Percentiles rank a stretch among this genome's conserved stretches.
phyloP scores from a whole-genome alignment of 2,797 vertebrate genomes.

The Pristis pectinata region DNA sequence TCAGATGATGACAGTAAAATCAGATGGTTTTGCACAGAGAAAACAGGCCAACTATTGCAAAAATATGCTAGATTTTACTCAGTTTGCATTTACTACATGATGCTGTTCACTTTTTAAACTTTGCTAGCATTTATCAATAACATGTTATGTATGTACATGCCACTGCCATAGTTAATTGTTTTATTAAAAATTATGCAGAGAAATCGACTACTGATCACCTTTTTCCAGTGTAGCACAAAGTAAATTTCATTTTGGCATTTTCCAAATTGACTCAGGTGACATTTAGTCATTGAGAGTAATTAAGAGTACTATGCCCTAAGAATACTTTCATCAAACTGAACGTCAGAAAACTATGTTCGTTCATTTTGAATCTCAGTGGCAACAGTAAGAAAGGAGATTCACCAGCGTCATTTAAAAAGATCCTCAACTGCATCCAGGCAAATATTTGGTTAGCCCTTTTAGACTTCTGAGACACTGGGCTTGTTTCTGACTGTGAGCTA shows the following conservation, averaged over 20 bases:
- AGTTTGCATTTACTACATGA: no score
- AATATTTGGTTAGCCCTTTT: neutral
- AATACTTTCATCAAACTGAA: neutral
- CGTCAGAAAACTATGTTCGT: neutral
- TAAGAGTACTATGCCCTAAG: neutral
- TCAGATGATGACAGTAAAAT: no score
- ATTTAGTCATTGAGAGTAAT: neutral
- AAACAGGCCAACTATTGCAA: no score
- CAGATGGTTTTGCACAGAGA: no score
- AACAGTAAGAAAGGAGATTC: neutral
- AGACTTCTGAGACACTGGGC: neutral
- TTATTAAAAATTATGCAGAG: neutral
- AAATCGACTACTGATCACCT: neutral
- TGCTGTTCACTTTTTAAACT: no score
- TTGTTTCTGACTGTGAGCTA: neutral
- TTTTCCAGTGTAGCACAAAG: neutral
- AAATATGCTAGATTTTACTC: no score
- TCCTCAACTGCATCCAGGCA: neutral
- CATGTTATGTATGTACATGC: neutral
- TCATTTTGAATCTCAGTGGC: neutral
- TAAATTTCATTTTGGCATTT: neutral
- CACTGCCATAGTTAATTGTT: neutral
- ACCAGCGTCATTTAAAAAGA: neutral
- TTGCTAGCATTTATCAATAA: neutral
- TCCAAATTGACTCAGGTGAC: neutral